phyloP scores from a whole-genome alignment of 2,888 invertebrate genomes.

The Venustoraphidia nigricollis region DNA sequence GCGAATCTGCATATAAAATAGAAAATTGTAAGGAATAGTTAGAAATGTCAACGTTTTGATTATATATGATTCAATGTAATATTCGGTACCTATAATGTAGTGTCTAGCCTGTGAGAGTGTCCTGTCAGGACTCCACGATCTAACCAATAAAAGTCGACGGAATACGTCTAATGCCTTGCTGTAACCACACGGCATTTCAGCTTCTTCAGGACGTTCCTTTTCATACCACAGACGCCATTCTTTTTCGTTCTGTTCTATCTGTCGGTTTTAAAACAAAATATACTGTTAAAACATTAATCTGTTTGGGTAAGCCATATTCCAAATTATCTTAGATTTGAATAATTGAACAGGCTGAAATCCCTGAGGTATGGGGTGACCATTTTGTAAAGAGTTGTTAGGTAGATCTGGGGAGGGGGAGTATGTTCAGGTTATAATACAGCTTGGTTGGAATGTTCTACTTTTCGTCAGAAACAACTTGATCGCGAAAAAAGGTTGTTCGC shows the following conservation, averaged over 20 bases:
- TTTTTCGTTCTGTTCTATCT: slow-evolving; percentile 72
- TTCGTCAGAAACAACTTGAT: too few relatives aligned
- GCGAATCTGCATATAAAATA: slow-evolving; percentile 44
- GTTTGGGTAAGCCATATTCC: too few relatives aligned
- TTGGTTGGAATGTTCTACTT: too few relatives aligned
- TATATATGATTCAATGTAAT: too few relatives aligned
- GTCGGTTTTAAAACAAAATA: not conserved
- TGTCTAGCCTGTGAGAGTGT: slow-evolving; percentile 85
- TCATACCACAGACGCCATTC: slow-evolving; percentile 89
- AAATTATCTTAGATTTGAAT: too few relatives aligned
- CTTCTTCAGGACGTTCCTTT: slow-evolving; percentile 83
- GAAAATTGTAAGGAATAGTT: not conserved
- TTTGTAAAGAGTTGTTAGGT: too few relatives aligned
- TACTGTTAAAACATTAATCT: too few relatives aligned
- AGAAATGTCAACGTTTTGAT: not conserved
- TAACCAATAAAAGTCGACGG: slow-evolving; percentile 64
- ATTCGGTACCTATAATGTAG: slow-evolving; percentile 59
- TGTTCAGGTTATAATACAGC: too few relatives aligned
- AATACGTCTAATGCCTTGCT: slow-evolving; percentile 76
- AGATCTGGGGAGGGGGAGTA: too few relatives aligned
- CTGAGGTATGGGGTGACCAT: too few relatives aligned
- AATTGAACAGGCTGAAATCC: too few relatives aligned
- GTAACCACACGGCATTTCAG: slow-evolving; percentile 81
- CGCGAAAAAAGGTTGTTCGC: too few relatives aligned
- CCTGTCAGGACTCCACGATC: slow-evolving; percentile 92